A percentile compares a stretch with the other conserved stretches of the same genome.
Evolutionary conservation across 2,113 vertebrate genomes (phyloP).

Genomic region (Zosterops pallidus): DNA sequence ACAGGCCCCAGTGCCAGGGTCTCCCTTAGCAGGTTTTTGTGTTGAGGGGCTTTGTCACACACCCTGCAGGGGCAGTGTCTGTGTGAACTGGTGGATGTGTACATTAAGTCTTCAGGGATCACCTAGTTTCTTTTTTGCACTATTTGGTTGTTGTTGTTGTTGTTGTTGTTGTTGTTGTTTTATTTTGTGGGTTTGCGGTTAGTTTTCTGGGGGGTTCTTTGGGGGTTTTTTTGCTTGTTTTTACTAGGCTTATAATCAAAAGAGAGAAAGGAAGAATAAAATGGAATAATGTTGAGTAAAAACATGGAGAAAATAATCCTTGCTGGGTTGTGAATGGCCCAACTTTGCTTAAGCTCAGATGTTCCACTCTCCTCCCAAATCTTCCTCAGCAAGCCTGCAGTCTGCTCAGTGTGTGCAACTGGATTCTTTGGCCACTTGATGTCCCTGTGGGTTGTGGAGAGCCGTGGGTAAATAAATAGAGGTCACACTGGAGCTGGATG

Average conservation of each 20-base stretch:
- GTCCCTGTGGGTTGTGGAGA: slow-evolving; percentile 33
- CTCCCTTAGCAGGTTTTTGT: not conserved
- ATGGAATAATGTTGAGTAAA: not conserved
- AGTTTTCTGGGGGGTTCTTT: not conserved
- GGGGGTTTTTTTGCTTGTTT: not conserved
- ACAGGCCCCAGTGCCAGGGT: not conserved
- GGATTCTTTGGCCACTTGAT: not conserved
- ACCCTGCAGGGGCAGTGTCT: not conserved
- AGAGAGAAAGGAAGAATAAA: not conserved
- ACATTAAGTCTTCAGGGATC: not conserved
- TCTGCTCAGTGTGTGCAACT: not conserved
- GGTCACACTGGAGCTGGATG: not conserved
- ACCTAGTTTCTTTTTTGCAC: not conserved
- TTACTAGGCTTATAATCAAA: not conserved
- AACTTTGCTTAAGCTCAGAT: not conserved
- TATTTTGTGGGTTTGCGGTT: too few species aligned
- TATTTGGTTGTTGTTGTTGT: not conserved
- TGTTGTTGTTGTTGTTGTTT: too few species aligned
- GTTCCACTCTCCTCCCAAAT: not conserved
- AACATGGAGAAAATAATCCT: not conserved
- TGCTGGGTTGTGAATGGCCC: not conserved
- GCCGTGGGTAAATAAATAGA: not conserved
- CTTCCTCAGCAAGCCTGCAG: not conserved
- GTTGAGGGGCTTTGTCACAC: not conserved
- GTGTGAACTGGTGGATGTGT: rapidly evolving